phyloP scores from a whole-genome alignment of 2,113 vertebrate species.

The Gasterosteus aculeatus region DNA sequence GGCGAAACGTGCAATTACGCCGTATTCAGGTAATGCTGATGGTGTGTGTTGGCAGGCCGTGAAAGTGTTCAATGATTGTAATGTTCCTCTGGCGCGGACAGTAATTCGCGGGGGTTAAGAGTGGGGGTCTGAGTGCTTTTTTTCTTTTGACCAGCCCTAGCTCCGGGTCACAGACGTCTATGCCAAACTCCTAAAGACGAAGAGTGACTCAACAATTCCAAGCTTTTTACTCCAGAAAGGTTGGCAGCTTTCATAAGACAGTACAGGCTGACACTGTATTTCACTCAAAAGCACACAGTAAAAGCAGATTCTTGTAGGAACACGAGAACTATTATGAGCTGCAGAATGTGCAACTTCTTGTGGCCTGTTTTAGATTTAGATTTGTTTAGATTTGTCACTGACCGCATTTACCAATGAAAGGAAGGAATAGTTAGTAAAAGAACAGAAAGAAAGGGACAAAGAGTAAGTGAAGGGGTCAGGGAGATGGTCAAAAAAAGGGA shows the following conservation, averaged over 20 bases:
- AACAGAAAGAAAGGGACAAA: neutral
- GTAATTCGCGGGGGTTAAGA: slow-evolving; percentile 35
- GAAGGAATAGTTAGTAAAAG: neutral
- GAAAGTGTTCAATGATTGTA: slow-evolving; percentile 30
- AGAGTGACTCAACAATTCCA: slow-evolving; percentile 58
- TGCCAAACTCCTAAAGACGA: slow-evolving; percentile 43
- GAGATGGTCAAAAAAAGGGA: neutral
- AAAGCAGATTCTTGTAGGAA: slow-evolving; percentile 40
- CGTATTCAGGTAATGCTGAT: slow-evolving; percentile 46
- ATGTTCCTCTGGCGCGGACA: slow-evolving; percentile 49
- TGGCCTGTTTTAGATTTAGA: slow-evolving; percentile 40
- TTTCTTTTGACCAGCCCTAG: slow-evolving; percentile 42
- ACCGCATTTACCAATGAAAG: slow-evolving; percentile 10
- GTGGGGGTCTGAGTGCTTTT: slow-evolving; percentile 35
- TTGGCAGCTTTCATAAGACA: slow-evolving; percentile 32
- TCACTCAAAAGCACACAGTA: slow-evolving; percentile 19
- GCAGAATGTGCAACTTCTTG: slow-evolving; percentile 29
- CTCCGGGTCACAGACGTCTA: slow-evolving; percentile 42
- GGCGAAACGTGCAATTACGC: slow-evolving; percentile 19
- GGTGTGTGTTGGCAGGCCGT: slow-evolving; percentile 32
- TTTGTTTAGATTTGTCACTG: neutral
- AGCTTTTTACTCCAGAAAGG: slow-evolving; percentile 27
- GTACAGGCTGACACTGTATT: slow-evolving; percentile 33
- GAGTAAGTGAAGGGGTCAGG: slow-evolving; percentile 4
- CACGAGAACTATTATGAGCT: slow-evolving; percentile 34